These are phyloP conservation scores for Elmis aenea DNA, from an alignment of 2,888 invertebrate genomes.

Conservation along the genomic window DNA sequence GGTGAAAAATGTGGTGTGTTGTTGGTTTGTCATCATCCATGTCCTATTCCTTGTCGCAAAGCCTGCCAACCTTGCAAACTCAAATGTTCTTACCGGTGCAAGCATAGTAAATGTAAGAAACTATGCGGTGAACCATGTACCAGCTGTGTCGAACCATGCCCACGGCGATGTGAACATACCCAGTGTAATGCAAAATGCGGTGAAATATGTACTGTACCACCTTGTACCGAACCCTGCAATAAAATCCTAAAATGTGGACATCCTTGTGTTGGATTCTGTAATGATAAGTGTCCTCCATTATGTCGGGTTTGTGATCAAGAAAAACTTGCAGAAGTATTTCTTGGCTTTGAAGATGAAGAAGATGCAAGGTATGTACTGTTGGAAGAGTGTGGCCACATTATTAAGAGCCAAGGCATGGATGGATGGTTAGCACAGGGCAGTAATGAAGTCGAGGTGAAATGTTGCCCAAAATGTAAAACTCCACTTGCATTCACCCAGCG, in stretches of 20 bases:
- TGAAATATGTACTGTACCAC: slow-evolving; percentile 45
- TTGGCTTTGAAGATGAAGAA: slow-evolving; percentile 51
- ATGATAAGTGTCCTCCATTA: slow-evolving; percentile 61
- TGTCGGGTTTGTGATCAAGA: slow-evolving; percentile 57
- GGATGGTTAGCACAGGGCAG: slow-evolving; percentile 36
- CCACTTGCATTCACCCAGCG: slow-evolving; percentile 54
- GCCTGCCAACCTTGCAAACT: slow-evolving; percentile 54
- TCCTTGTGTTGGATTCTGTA: slow-evolving; percentile 65
- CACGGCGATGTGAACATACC: slow-evolving; percentile 48
- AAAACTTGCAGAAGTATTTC: slow-evolving; percentile 44
- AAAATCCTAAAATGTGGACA: slow-evolving; percentile 52
- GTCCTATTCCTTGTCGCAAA: slow-evolving; percentile 52
- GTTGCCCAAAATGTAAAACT: slow-evolving; percentile 57
- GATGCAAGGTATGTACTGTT: slow-evolving; percentile 53
- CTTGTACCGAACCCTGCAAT: slow-evolving; percentile 48
- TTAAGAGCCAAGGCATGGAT: slow-evolving; percentile 50
- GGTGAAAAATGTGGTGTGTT: slow-evolving; percentile 50
- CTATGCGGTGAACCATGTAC: slow-evolving; percentile 46
- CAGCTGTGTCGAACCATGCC: slow-evolving; percentile 37
- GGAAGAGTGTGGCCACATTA: slow-evolving; percentile 51
- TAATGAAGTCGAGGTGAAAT: slow-evolving; percentile 35
- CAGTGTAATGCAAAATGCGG: slow-evolving; percentile 49
- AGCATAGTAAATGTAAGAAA: slow-evolving; percentile 50
- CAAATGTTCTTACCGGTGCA: slow-evolving; percentile 49
- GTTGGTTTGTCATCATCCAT: slow-evolving; percentile 62